These are phyloP conservation scores for Cyrtodaria siliqua DNA, from an alignment of 2,888 invertebrate genomes.

Conservation along the genomic window DNA sequence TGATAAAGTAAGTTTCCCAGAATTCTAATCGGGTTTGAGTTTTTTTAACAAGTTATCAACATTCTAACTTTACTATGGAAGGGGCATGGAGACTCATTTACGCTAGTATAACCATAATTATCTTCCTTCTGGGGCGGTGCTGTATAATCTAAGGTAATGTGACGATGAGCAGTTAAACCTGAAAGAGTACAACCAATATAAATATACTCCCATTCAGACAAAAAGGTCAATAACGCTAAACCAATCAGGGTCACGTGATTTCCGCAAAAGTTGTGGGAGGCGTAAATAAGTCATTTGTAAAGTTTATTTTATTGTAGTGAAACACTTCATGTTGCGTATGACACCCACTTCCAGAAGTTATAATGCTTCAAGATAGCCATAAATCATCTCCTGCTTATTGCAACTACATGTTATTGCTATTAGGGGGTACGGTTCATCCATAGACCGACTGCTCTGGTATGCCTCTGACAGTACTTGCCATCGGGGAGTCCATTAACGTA, in stretches of 20 bases:
- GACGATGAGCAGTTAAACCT: no score
- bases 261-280: slow-evolving; percentile 33
- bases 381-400: slow-evolving; percentile 35
- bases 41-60: no score
- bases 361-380: slow-evolving; percentile 35
- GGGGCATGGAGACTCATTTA: no score
- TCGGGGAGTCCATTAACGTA: slow-evolving; percentile 57
- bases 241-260: neutral
- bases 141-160: no score
- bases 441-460: slow-evolving; percentile 22
- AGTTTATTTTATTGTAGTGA: slow-evolving; percentile 31
- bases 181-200: no score
- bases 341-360: slow-evolving; percentile 47
- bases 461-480: slow-evolving; percentile 21
- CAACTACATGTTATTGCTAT: slow-evolving; percentile 39
- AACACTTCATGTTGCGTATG: slow-evolving; percentile 43
- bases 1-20: no score
- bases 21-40: no score
- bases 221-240: no score
- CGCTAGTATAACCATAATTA: no score
- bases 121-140: no score
- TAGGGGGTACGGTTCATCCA: slow-evolving; percentile 1
- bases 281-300: slow-evolving; percentile 46
- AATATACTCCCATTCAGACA: no score
- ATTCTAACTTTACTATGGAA: no score